Base-by-base conservation (phyloP, 2,888 invertebrate species). In the Lydus trimaculatus region DNA sequence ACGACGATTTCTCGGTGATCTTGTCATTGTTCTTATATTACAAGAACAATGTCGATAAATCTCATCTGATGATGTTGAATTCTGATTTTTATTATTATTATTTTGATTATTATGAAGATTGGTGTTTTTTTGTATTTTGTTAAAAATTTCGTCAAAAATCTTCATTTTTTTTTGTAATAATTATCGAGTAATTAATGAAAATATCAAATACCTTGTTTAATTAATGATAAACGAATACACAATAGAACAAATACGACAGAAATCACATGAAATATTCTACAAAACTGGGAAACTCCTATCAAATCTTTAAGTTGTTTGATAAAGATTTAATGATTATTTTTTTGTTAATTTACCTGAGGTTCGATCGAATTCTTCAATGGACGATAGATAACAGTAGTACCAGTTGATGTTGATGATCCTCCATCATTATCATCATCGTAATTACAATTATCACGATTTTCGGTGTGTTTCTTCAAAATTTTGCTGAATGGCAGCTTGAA, bases 1-100 rank as follows among this genome's bases (percentile, higher is more conserved):
- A 56, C 56, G 56, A 56, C 56, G 56, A 56, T 56, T 56, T 56
- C 56, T 9, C 1, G 56, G 56, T 15, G 56, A 56, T 56, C 25
- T 56, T 25, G 56, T 56, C 56, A 56, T 13, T 25, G 56, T 56
- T 13, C 11, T 23, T 56, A 56, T 56, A 13, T 11, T 56, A 56
- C 56, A 56, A 25, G 56, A 56, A 56, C 56, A 56, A 56, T 56
- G 56, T 15, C 56, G 23, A 25, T 23, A 25, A 25, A 56, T 56
- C 15, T 56, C 56, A 25, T 25, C 15, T 4, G 23, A 23, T 25
- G 25, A 13, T 17, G 43, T 43, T 17, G 20, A 17, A 23, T 56
- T 56, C 4, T 56, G 25, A 1, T 13, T 25, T n/a, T n/a, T n/a
- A n/a, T n/a, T n/a, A n/a, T n/a, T n/a, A n/a, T n/a, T n/a, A n/a